These are phyloP conservation scores for Polietes domitor DNA, from an alignment of 2,888 invertebrate species.

Conservation along the genomic window DNA sequence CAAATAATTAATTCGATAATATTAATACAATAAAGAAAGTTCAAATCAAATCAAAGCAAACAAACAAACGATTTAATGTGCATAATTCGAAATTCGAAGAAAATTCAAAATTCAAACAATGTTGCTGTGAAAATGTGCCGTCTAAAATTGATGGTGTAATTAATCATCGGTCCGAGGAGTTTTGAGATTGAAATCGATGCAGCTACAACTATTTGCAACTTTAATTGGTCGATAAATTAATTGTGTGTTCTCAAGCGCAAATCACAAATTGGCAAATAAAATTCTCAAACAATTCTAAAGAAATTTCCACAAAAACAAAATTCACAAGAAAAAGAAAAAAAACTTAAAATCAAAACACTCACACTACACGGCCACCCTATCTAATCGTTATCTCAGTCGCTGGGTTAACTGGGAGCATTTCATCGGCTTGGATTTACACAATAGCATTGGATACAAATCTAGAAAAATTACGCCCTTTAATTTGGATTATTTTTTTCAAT, in stretches of 20 bases:
- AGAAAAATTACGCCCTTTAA: slow-evolving; percentile 47
- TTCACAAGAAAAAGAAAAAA: neutral
- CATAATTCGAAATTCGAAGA: neutral
- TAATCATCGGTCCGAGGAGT: slow-evolving; percentile 17
- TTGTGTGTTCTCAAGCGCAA: neutral
- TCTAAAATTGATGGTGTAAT: slow-evolving; percentile 63
- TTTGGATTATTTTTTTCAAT: slow-evolving; percentile 57
- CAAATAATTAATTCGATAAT: neutral
- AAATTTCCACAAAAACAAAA: neutral
- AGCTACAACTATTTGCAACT: neutral
- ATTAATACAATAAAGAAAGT: slow-evolving; percentile 12
- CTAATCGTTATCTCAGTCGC: neutral
- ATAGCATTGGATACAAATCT: slow-evolving; percentile 36
- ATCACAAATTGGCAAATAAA: slow-evolving; percentile 27
- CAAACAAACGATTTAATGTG: neutral
- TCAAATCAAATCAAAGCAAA: slow-evolving; percentile 14
- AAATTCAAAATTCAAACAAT: slow-evolving; percentile 26
- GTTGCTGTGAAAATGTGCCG: slow-evolving; percentile 57
- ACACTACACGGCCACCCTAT: too few relatives aligned
- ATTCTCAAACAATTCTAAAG: slow-evolving; percentile 17
- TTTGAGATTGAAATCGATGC: slow-evolving; percentile 3
- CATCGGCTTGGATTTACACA: slow-evolving; percentile 19
- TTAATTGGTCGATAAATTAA: neutral
- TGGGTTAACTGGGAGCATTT: slow-evolving; percentile 34
- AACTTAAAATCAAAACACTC: slow-evolving; percentile 7